These are phyloP conservation scores for Solenodon paradoxus DNA, from an alignment of 2,113 vertebrate species.

Conservation along the genomic window DNA sequence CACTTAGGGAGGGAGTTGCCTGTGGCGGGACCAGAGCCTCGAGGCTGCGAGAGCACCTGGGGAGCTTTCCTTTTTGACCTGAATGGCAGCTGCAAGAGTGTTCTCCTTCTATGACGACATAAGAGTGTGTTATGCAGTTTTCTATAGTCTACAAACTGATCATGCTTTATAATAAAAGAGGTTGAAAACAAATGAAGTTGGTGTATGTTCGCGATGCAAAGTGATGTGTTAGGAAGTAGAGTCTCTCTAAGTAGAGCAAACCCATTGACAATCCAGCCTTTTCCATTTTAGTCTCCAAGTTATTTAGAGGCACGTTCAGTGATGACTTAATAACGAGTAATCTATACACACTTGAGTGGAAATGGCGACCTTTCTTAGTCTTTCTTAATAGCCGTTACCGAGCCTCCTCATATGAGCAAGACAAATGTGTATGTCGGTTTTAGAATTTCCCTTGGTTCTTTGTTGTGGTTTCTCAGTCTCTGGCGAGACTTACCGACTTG, in stretches of 20 bases:
- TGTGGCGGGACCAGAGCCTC: neutral
- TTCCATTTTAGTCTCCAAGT: neutral
- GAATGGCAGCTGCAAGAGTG: neutral
- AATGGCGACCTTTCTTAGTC: slow-evolving; percentile 32
- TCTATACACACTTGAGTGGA: neutral
- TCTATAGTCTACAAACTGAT: neutral
- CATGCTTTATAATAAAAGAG: neutral
- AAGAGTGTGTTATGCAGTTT: neutral
- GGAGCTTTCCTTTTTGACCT: slow-evolving; percentile 22
- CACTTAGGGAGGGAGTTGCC: neutral
- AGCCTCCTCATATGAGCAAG: slow-evolving; percentile 6
- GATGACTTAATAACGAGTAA: neutral
- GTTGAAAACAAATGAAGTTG: slow-evolving; percentile 26
- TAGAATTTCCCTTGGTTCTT: slow-evolving; percentile 29
- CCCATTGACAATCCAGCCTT: neutral
- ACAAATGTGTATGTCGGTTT: slow-evolving; percentile 19
- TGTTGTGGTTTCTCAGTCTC: slow-evolving; percentile 24
- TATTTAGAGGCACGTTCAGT: slow-evolving; percentile 21
- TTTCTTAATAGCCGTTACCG: slow-evolving; percentile 23
- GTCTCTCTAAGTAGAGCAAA: neutral
- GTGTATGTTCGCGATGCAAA: neutral
- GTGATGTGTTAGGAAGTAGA: neutral
- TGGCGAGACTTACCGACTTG: slow-evolving; percentile 1
- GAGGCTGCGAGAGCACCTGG: neutral
- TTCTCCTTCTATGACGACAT: neutral